phyloP scores from a whole-genome alignment of 2,797 vertebrate species.

The Gallinago stenura region DNA sequence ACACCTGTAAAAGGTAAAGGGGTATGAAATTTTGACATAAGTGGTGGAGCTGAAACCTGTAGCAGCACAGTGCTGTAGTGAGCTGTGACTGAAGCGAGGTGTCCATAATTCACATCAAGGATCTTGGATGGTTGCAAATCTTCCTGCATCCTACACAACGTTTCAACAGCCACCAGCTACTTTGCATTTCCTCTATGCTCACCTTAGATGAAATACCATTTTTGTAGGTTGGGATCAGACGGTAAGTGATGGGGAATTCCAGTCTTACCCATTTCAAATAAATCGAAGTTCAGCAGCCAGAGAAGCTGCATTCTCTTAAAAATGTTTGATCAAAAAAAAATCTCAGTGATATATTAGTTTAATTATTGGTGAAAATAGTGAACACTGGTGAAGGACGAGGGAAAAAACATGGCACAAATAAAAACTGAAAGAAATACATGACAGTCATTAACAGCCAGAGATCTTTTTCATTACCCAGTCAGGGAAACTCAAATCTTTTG shows the following conservation, averaged over 20 bases:
- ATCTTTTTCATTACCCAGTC: background rate
- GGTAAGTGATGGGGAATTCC: background rate
- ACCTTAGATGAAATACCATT: background rate
- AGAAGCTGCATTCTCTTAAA: background rate
- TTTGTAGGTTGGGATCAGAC: background rate
- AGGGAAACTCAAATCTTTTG: background rate
- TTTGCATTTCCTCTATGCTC: background rate
- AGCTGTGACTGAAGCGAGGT: background rate
- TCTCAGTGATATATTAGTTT: background rate
- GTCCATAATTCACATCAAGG: background rate
- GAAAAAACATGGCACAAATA: background rate
- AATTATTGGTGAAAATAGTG: background rate
- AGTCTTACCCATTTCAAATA: background rate
- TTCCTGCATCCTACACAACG: background rate
- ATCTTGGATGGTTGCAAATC: background rate
- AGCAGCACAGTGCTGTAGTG: background rate
- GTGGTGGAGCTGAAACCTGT: background rate
- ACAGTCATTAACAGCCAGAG: background rate
- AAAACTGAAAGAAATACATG: background rate
- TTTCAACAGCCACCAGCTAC: background rate
- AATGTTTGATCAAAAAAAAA: background rate
- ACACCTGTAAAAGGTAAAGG: background rate
- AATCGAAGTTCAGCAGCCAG: background rate
- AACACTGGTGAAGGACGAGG: background rate
- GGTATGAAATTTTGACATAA: background rate